A percentile compares a stretch with the other conserved stretches of the same genome.
Conservation (phyloP, 2,888 invertebrate species). For the Ephialtes manifestator region DNA sequence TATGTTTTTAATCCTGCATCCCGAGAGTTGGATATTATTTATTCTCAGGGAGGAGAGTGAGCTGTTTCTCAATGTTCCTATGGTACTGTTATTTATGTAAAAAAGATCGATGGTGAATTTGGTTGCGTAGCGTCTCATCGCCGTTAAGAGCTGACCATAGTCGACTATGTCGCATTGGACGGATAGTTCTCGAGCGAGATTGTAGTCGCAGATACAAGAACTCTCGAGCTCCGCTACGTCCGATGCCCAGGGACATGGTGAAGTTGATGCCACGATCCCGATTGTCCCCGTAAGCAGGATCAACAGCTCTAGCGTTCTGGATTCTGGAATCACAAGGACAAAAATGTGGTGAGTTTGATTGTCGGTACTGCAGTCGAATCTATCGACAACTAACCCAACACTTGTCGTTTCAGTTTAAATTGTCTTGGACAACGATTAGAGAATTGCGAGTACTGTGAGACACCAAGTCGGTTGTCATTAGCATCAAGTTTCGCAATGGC, state of each 20-base stretch:
- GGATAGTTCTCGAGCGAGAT: constrained; percentile 93
- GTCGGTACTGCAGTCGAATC: constrained; percentile 31
- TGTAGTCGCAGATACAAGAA: constrained; percentile 95
- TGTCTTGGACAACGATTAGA: background rate
- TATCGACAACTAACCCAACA: background rate
- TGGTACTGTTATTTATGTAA: constrained; percentile 95
- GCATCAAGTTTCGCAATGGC: constrained; percentile 4
- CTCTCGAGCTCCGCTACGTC: constrained; percentile 92
- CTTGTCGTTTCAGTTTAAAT: constrained; percentile 6
- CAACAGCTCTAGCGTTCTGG: constrained; percentile 60
- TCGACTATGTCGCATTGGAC: constrained; percentile 97
- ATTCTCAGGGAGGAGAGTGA: constrained; percentile 91
- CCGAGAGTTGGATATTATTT: constrained; percentile 94
- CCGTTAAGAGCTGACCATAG: constrained; percentile 91
- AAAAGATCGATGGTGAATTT: constrained; percentile 92
- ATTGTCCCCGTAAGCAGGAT: constrained; percentile 72
- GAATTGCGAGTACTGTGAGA: background rate
- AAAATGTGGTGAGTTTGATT: constrained; percentile 4
- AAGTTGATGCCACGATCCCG: constrained; percentile 82
- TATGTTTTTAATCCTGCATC: constrained; percentile 92
- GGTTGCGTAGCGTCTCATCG: constrained; percentile 90
- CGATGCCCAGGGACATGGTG: constrained; percentile 94
- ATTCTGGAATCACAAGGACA: constrained; percentile 47
- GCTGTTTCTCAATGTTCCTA: constrained; percentile 89
- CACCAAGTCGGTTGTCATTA: background rate